Percentiles rank a stretch among this genome's conserved stretches.
These are phyloP conservation scores for Sciaenops ocellatus DNA, from an alignment of 2,797 vertebrate genomes.

Conservation along the genomic window DNA sequence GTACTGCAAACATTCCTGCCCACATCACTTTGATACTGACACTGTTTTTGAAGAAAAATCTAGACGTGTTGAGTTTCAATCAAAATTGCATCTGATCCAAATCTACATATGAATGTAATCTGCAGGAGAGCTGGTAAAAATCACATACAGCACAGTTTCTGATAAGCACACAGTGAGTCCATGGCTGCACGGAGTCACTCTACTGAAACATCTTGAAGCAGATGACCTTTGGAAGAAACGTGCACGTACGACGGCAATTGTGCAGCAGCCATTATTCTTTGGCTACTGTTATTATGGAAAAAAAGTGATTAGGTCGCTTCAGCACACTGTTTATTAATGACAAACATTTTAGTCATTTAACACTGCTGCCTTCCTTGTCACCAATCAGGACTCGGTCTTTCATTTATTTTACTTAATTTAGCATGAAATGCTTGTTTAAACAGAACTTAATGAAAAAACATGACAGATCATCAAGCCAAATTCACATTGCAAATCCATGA, in stretches of 20 bases:
- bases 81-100: no score
- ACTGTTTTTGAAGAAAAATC: background rate
- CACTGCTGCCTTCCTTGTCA: conserved; percentile 17
- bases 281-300: conserved; percentile 23
- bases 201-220: conserved; percentile 25
- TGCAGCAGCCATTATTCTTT: conserved; percentile 29
- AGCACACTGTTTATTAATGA: conserved; percentile 42
- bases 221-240: conserved; percentile 38
- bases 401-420: conserved; percentile 29
- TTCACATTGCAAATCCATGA: conserved; percentile 22
- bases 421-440: conserved; percentile 22
- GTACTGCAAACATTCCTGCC: no score
- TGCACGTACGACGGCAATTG: conserved; percentile 19
- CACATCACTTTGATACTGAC: no score
- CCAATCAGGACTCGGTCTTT: background rate
- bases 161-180: background rate
- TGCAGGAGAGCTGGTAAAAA: background rate
- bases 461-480: conserved; percentile 17
- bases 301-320: conserved; percentile 46
- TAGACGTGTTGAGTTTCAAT: no score
- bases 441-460: conserved; percentile 29
- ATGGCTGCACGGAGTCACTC: background rate
- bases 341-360: conserved; percentile 41
- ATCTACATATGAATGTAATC: background rate
- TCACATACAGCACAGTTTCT: background rate